These are phyloP conservation scores for Plebejus argus DNA, from an alignment of 2,888 invertebrate species.

Conservation along the genomic window DNA sequence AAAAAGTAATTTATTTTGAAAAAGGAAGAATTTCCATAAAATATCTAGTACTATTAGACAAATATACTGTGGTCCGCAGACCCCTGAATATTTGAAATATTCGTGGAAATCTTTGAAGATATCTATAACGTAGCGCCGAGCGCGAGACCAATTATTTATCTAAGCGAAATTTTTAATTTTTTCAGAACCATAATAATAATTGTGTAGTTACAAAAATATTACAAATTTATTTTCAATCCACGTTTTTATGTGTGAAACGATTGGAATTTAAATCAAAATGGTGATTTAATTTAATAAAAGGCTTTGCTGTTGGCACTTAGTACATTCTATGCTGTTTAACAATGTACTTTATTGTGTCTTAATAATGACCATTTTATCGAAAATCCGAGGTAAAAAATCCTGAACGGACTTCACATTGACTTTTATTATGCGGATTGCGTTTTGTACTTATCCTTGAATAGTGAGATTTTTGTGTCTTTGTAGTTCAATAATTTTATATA, in stretches of 20 bases:
- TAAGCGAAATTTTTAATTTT: neutral
- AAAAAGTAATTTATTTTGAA: too few species aligned
- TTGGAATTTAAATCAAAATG: slow-evolving; percentile 32
- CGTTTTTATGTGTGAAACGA: slow-evolving; percentile 34
- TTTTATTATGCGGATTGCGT: slow-evolving; percentile 13
- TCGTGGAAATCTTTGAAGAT: too few species aligned
- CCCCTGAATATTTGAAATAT: too few species aligned
- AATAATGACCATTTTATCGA: neutral
- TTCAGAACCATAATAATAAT: neutral
- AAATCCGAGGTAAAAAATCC: neutral
- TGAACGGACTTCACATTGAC: neutral
- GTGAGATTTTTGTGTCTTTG: neutral
- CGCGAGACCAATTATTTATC: too few species aligned
- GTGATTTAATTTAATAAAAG: slow-evolving; percentile 7
- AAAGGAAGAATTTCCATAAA: too few species aligned
- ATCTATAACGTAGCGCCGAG: too few species aligned
- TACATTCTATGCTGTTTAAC: neutral
- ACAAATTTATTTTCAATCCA: slow-evolving; percentile 5
- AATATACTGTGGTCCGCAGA: too few species aligned
- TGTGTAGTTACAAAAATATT: neutral
- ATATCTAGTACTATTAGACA: too few species aligned
- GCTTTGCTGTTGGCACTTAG: slow-evolving; percentile 16
- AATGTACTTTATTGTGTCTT: neutral
- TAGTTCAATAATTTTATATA: neutral
- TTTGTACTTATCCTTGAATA: slow-evolving; percentile 4